Conservation (phyloP, 2,113 vertebrate genomes). For the Pluvialis apricaria region DNA sequence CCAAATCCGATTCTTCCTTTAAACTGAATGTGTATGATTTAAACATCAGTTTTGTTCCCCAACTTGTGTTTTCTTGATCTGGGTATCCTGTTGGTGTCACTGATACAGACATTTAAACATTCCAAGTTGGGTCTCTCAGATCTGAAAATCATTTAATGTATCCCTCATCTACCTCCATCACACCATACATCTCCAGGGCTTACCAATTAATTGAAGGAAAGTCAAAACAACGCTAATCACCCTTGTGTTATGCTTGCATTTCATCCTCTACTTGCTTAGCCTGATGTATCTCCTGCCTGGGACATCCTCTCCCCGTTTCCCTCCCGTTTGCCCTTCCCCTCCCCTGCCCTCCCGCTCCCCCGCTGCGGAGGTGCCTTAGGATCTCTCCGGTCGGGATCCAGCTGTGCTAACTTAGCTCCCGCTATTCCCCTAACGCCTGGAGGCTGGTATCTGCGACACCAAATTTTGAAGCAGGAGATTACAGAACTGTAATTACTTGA, state of each 20-base stretch:
- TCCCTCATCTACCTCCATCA: background rate
- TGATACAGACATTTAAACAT: background rate
- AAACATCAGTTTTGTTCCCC: background rate
- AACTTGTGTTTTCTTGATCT: background rate
- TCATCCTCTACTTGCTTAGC: background rate
- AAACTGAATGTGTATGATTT: background rate
- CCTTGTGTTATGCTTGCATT: fast-evolving
- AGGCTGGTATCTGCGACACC: background rate
- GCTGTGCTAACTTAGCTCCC: background rate
- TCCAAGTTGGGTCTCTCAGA: background rate
- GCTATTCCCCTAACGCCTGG: fast-evolving
- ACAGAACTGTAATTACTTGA: background rate
- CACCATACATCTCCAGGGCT: background rate
- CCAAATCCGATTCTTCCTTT: background rate
- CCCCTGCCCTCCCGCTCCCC: background rate
- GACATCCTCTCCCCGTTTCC: fast-evolving
- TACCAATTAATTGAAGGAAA: background rate
- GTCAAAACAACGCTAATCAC: background rate
- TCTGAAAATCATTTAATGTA: background rate
- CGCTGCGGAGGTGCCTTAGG: fast-evolving
- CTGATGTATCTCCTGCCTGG: background rate
- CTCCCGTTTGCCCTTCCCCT: background rate
- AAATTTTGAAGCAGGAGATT: background rate
- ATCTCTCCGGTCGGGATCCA: background rate
- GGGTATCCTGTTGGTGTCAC: background rate